phyloP scores from a whole-genome alignment of 1,140 invertebrate species.

The Homarus americanus region DNA sequence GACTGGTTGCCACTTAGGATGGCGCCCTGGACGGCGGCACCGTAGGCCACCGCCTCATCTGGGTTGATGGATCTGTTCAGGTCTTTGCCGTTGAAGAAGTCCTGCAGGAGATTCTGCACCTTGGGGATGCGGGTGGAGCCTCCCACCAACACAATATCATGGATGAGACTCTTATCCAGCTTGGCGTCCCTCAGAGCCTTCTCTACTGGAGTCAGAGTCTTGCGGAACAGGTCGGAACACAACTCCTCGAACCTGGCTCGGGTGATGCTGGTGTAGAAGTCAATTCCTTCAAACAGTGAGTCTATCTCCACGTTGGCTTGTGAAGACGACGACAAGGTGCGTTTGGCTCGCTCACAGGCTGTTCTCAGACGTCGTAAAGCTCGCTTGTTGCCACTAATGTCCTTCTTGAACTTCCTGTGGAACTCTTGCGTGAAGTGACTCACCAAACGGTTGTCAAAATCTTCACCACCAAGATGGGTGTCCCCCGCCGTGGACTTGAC shows the following conservation, averaged over 20 bases:
- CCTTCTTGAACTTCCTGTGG: constrained; percentile 29
- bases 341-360: constrained; percentile 24
- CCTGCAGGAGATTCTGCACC: constrained; percentile 25
- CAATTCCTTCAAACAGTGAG: constrained; percentile 15
- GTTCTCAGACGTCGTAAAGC: constrained; percentile 18
- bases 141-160: constrained; percentile 21
- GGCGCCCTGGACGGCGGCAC: constrained; percentile 23
- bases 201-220: not conserved
- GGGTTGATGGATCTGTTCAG: constrained; percentile 29
- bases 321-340: constrained; percentile 18
- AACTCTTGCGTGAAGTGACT: constrained; percentile 33
- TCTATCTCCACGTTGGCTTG: constrained; percentile 16
- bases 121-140: constrained; percentile 31
- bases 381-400: constrained; percentile 15
- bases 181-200: constrained; percentile 18
- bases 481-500: constrained; percentile 33
- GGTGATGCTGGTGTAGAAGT: constrained; percentile 75
- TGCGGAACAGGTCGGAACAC: constrained; percentile 65
- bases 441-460: constrained; percentile 27
- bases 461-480: constrained; percentile 6
- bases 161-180: not conserved
- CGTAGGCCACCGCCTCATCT: constrained; percentile 28
- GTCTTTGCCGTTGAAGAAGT: constrained; percentile 42
- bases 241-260: constrained; percentile 79
- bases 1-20: constrained; percentile 25